Conservation (phyloP, 2,888 invertebrate genomes). For the Agriopis leucophaearia region DNA sequence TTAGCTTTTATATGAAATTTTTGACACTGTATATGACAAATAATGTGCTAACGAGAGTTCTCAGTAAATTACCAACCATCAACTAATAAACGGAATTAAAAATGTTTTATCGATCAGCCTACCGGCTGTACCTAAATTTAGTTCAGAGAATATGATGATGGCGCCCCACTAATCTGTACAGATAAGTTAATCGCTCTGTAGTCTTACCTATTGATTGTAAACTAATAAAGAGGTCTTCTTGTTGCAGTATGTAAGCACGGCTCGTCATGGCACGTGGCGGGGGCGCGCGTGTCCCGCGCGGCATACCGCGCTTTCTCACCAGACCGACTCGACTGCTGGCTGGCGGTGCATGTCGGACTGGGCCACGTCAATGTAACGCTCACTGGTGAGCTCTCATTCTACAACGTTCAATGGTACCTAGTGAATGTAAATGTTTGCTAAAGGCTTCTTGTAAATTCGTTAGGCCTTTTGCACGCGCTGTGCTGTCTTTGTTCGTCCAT, state of each 20-base stretch:
- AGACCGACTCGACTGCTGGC: slow-evolving; percentile 94
- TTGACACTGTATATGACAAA: too few species aligned
- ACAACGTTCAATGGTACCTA: slow-evolving; percentile 50
- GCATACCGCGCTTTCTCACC: slow-evolving; percentile 96
- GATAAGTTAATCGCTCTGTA: too few species aligned
- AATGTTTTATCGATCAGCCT: too few species aligned
- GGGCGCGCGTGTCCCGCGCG: slow-evolving; percentile 90
- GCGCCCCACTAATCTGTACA: too few species aligned
- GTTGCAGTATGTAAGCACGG: slow-evolving; percentile 94
- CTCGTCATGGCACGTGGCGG: slow-evolving; percentile 97
- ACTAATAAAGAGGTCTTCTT: slow-evolving; percentile 13
- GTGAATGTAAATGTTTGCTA: slow-evolving; percentile 49
- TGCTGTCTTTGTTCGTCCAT: neutral
- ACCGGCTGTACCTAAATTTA: too few species aligned
- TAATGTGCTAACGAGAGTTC: too few species aligned
- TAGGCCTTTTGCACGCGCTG: slow-evolving; percentile 34
- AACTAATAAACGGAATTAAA: too few species aligned
- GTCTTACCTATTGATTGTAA: slow-evolving; percentile 10
- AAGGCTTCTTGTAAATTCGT: slow-evolving; percentile 44
- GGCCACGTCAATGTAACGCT: slow-evolving; percentile 98
- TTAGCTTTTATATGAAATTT: too few species aligned
- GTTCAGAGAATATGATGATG: too few species aligned
- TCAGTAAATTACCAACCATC: too few species aligned
- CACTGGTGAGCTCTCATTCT: slow-evolving; percentile 88
- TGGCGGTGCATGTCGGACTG: slow-evolving; percentile 97